Percentiles rank a stretch among this genome's conserved stretches.
These are phyloP conservation scores for Microhierax caerulescens DNA, from an alignment of 2,797 vertebrate species.

Conservation along the genomic window DNA sequence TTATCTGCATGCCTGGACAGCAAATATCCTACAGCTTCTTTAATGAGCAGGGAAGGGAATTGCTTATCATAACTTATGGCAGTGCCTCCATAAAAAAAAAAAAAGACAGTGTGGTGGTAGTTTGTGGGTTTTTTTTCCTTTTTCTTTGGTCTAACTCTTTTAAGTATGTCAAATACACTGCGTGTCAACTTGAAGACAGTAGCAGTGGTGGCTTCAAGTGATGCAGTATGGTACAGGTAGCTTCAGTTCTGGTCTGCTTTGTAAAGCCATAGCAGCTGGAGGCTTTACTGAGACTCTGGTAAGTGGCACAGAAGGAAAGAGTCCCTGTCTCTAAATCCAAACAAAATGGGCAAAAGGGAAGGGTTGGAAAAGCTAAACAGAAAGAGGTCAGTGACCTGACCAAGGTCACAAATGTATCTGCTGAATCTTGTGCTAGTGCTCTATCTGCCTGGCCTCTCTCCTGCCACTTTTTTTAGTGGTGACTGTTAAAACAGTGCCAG, in stretches of 20 bases:
- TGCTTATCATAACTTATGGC: not conserved
- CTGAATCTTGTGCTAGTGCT: not conserved
- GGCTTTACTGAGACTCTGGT: not conserved
- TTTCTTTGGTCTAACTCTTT: accelerated
- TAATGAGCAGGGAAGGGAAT: not conserved
- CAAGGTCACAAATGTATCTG: not conserved
- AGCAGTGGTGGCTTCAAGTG: not conserved
- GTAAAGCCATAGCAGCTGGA: not conserved
- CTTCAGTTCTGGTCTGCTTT: not conserved
- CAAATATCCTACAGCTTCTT: not conserved
- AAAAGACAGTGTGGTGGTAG: not conserved
- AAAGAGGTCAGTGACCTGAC: not conserved
- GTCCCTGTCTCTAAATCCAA: not conserved
- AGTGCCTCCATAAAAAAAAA: not conserved
- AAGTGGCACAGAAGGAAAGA: not conserved
- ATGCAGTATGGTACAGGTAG: not conserved
- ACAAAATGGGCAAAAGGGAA: not conserved
- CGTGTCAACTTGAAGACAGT: not conserved
- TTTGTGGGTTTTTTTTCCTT: not conserved
- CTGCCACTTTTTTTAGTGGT: not conserved
- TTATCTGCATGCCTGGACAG: not conserved
- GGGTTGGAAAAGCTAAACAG: not conserved
- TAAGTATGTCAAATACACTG: not conserved
- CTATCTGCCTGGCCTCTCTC: not conserved
- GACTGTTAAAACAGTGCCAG: not conserved